Percentiles rank a stretch among this genome's conserved stretches.
phyloP scores from a whole-genome alignment of 2,797 vertebrate species.

The Poecilia picta region DNA sequence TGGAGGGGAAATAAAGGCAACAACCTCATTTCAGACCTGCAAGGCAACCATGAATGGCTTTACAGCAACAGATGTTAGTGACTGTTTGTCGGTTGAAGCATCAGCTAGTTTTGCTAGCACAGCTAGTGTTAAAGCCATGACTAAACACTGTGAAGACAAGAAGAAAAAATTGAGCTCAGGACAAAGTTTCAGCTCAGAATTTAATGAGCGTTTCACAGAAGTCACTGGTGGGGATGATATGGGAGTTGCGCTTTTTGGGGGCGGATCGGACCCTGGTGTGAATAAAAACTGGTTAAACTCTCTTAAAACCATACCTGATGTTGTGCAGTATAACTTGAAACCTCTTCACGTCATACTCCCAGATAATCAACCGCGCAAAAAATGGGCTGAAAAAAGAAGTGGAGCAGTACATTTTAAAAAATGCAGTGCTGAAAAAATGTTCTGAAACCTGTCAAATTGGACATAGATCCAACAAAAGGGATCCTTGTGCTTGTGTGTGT shows the following conservation, averaged over 20 bases:
- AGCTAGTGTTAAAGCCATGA: slow-evolving; percentile 17
- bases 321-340: slow-evolving; percentile 40
- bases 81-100: slow-evolving; percentile 74
- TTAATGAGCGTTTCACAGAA: slow-evolving; percentile 40
- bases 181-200: slow-evolving; percentile 32
- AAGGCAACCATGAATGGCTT: slow-evolving; percentile 49
- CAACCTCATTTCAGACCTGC: slow-evolving; percentile 64
- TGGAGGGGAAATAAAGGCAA: slow-evolving; percentile 57
- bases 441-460: slow-evolving; percentile 50
- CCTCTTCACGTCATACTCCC: slow-evolving; percentile 47
- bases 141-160: slow-evolving; percentile 1
- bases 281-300: slow-evolving; percentile 30
- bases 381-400: slow-evolving; percentile 33
- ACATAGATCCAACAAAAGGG: slow-evolving; percentile 32
- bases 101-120: slow-evolving; percentile 27
- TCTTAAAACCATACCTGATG: slow-evolving; percentile 34
- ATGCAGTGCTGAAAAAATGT: slow-evolving; percentile 44
- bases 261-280: background rate
- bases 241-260: slow-evolving; percentile 22
- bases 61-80: slow-evolving; percentile 53
- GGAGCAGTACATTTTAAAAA: slow-evolving; percentile 48
- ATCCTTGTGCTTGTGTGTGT: slow-evolving; percentile 56
- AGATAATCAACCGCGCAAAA: background rate
- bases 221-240: slow-evolving; percentile 34
- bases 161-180: background rate